phyloP scores from a whole-genome alignment of 53 echinoderm and acorn worm species.

The Actinopyga echinites region DNA sequence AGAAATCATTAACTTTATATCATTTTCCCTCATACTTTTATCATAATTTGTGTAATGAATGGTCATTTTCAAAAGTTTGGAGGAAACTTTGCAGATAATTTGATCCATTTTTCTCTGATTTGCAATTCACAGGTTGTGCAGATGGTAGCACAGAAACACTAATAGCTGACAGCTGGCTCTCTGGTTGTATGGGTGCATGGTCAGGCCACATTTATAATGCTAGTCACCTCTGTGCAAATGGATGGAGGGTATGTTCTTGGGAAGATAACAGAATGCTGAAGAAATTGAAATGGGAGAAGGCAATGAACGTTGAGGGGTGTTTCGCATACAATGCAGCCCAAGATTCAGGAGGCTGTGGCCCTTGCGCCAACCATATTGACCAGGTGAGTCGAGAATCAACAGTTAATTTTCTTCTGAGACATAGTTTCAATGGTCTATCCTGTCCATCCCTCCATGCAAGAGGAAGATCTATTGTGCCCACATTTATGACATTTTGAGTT shows the following conservation, averaged over 20 bases:
- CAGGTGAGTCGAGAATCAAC: constrained; percentile 59
- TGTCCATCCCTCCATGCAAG: no score
- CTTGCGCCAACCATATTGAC: constrained; percentile 73
- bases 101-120: background rate
- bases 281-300: constrained; percentile 71
- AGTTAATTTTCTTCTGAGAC: background rate
- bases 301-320: constrained; percentile 74
- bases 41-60: no score
- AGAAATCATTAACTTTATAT: no score
- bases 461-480: no score
- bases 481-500: no score
- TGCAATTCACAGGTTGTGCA: constrained; percentile 68
- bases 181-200: constrained; percentile 85
- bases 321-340: constrained; percentile 93
- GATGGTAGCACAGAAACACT: constrained; percentile 72
- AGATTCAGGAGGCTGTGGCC: constrained; percentile 81
- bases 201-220: constrained; percentile 84
- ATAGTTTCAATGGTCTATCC: no score
- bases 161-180: constrained; percentile 53
- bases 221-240: constrained; percentile 76
- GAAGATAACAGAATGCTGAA: constrained; percentile 69
- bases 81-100: background rate
- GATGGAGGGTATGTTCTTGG: constrained; percentile 95
- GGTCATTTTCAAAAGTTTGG: background rate
- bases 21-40: no score